phyloP scores from a whole-genome alignment of 2,888 invertebrate genomes.

The Cylindroiulus punctatus region DNA sequence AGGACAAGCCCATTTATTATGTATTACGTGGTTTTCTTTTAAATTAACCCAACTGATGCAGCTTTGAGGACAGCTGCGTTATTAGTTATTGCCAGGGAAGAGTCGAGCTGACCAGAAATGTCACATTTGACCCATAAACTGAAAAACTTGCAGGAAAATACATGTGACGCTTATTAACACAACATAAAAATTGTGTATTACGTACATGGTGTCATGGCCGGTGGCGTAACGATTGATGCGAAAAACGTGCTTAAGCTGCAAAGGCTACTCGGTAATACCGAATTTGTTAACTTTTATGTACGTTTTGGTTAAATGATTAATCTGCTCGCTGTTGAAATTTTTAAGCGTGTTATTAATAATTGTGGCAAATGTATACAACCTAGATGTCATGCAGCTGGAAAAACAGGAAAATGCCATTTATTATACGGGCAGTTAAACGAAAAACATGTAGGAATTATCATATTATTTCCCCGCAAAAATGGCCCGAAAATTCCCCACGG shows the following conservation, averaged over 20 bases:
- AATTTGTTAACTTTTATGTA: not conserved
- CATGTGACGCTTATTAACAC: not conserved
- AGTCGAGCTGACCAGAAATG: not conserved
- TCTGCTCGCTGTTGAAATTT: not conserved
- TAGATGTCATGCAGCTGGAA: constrained; percentile 18
- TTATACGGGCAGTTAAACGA: not conserved
- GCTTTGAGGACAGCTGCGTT: not conserved
- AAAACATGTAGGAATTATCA: not conserved
- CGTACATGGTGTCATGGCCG: not conserved
- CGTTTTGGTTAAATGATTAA: not conserved
- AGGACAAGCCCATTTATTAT: constrained; percentile 6
- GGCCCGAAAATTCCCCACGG: not conserved
- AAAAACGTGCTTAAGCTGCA: not conserved
- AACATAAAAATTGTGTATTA: constrained; percentile 18
- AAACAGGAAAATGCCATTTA: constrained; percentile 3
- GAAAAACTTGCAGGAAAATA: not conserved
- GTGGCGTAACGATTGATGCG: not conserved
- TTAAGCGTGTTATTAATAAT: constrained; percentile 18
- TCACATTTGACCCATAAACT: constrained; percentile 5
- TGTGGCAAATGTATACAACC: not conserved
- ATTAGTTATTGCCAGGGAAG: not conserved
- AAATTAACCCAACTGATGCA: not conserved
- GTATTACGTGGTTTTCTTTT: constrained; percentile 18
- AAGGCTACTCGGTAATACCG: not conserved
- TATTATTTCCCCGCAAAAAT: constrained; percentile 8